phyloP scores from a whole-genome alignment of 1,140 invertebrate species.

The Ctenoplectra terminalis region DNA sequence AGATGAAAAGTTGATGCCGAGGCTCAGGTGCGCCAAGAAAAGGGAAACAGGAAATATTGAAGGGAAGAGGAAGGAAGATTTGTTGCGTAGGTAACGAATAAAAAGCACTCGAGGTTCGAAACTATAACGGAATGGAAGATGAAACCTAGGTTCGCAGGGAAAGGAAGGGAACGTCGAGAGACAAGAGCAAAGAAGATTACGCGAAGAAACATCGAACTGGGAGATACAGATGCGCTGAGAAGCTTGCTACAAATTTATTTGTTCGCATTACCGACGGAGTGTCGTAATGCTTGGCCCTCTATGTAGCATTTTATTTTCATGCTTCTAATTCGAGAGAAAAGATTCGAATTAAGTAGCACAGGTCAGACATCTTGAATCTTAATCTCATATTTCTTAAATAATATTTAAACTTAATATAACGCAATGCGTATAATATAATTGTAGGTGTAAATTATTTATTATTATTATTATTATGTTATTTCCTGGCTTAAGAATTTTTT shows the following conservation, averaged over 20 bases:
- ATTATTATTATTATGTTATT: too few relatives aligned
- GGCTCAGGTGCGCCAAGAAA: conserved; percentile 4
- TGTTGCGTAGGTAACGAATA: conserved; percentile 15
- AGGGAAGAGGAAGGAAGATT: conserved; percentile 1
- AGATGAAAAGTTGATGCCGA: conserved; percentile 23
- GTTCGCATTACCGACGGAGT: background rate
- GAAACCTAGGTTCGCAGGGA: background rate
- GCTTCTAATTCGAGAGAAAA: background rate
- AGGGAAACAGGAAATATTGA: background rate
- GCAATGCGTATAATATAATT: too few relatives aligned
- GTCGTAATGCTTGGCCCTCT: background rate
- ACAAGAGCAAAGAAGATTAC: conserved; percentile 33
- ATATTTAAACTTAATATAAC: too few relatives aligned
- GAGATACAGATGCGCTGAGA: background rate
- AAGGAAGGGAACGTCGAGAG: background rate
- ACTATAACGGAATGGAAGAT: conserved; percentile 31
- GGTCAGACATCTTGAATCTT: background rate
- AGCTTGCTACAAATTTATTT: background rate
- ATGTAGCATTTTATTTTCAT: background rate
- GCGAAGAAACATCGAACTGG: conserved; percentile 20
- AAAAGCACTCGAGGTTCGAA: conserved; percentile 3
- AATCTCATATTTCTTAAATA: too few relatives aligned
- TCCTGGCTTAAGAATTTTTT: too few relatives aligned
- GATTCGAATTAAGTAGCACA: background rate
- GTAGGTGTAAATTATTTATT: too few relatives aligned